Percentiles rank a stretch among this genome's conserved stretches.
phyloP scores from a whole-genome alignment of 2,797 vertebrate genomes.

The Delichon dasypus region DNA sequence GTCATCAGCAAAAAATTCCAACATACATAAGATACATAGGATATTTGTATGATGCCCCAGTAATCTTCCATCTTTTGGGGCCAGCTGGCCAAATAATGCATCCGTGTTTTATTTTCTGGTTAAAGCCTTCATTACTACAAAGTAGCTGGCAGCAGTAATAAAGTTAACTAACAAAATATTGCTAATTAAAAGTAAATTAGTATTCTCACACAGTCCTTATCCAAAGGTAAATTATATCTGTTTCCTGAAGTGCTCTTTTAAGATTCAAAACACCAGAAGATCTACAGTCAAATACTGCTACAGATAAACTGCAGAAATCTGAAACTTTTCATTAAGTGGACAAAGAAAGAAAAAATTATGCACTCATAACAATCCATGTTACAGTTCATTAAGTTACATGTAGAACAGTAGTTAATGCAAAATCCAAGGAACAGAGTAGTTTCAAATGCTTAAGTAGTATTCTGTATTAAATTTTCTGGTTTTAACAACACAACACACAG shows the following conservation, averaged over 20 bases:
- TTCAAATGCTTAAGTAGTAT: background rate
- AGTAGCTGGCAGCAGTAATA: background rate
- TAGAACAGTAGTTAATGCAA: background rate
- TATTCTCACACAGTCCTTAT: background rate
- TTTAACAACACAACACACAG: background rate
- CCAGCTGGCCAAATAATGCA: background rate
- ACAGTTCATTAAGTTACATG: background rate
- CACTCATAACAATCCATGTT: background rate
- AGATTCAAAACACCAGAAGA: background rate
- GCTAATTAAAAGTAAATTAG: background rate
- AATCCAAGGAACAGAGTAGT: background rate
- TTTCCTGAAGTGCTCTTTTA: background rate
- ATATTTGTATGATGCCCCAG: background rate
- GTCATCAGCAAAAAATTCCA: background rate
- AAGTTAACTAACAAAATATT: background rate
- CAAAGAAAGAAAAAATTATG: background rate
- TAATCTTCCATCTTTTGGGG: background rate
- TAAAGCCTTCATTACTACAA: background rate
- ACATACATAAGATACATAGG: rapidly evolving
- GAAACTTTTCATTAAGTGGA: background rate
- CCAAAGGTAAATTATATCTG: background rate
- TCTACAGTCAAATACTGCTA: background rate
- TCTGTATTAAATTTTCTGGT: background rate
- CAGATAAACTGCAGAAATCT: background rate
- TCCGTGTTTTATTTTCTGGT: background rate